Conservation (phyloP, 2,113 vertebrate genomes). For the Platysteira castanea region DNA sequence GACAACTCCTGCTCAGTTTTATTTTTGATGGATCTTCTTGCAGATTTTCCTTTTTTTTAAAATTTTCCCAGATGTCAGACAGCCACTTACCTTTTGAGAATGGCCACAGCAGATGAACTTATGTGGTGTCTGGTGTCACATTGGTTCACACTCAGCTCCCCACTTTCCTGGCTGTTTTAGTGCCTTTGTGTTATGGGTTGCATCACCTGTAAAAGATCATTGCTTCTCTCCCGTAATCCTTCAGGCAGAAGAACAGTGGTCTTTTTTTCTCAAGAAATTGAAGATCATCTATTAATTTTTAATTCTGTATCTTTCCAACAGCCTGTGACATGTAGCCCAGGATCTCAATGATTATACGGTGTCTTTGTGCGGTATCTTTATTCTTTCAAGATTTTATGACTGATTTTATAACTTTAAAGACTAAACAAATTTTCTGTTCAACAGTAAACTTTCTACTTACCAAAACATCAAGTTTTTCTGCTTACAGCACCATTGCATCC, state of each 20-base stretch:
- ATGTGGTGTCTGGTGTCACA: not conserved
- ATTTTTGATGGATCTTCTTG: not conserved
- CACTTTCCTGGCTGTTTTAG: not conserved
- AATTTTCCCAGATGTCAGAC: not conserved
- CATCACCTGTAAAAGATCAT: accelerated
- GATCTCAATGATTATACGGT: not conserved
- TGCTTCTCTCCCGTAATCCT: not conserved
- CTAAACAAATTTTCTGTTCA: not conserved
- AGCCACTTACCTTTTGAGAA: not conserved
- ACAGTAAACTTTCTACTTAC: not conserved
- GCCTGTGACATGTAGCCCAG: not conserved
- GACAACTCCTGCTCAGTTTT: not conserved
- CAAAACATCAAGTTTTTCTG: not conserved
- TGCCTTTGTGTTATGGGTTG: not conserved
- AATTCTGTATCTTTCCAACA: not conserved
- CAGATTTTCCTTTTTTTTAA: not conserved
- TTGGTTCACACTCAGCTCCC: not conserved
- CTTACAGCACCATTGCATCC: not conserved
- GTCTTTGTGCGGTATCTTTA: not conserved
- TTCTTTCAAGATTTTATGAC: not conserved
- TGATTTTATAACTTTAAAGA: not conserved
- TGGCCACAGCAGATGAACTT: not conserved
- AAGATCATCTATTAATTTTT: not conserved
- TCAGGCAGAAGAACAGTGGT: not conserved
- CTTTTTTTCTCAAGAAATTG: not conserved